Evolutionary conservation across 2,113 vertebrate genomes (phyloP), one percentile per base, ranked within the genome.

Genomic region (Melanostigma gelatinosum): DNA sequence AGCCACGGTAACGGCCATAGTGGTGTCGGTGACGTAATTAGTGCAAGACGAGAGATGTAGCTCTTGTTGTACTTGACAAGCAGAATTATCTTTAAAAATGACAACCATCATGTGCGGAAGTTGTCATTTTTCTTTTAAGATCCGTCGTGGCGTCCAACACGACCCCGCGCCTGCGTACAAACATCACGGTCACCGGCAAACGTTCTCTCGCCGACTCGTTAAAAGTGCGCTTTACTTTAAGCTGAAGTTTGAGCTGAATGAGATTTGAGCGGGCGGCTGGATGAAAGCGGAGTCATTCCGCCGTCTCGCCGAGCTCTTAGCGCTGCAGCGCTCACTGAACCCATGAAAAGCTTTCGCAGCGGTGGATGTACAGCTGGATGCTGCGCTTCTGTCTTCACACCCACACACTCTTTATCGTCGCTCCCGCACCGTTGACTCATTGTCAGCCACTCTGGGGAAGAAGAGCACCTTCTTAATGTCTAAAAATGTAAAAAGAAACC

Each of bases 371-470:
- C 72, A 81, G 60, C 83, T 72, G 32, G 75, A 86, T 78, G 79
- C 71, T 70, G 70, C 55, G 68, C 40, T 57, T 84, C 55, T 82
- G 75, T 87, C 76, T 84, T 44, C 64, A 84, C 88, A 65, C 89
- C 87, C 87, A 90, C 92, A 65, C 82, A 40, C 80, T 71, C 86
- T 77, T 77, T 79, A 81, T 88, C 91, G 83, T 85, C 85, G 24
- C 68, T 85, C 74, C 75, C 24, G 81, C 79, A 67, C 50, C 11
- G 65, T 70, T 88, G 88, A 88, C 76, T 85, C 86, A 86, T 76
- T 72, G 86, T 88, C 64, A 82, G 78, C 65, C 65, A 58, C 85
- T 83, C 66, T 69, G 69, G 36, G 71, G 80, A 52, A 75, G 48
- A 78, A 75, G 48, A 78, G 77, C 65, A 22, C 46, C 79, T 66